Conservation (phyloP, 1,140 invertebrate genomes). For the Papilio machaon region DNA sequence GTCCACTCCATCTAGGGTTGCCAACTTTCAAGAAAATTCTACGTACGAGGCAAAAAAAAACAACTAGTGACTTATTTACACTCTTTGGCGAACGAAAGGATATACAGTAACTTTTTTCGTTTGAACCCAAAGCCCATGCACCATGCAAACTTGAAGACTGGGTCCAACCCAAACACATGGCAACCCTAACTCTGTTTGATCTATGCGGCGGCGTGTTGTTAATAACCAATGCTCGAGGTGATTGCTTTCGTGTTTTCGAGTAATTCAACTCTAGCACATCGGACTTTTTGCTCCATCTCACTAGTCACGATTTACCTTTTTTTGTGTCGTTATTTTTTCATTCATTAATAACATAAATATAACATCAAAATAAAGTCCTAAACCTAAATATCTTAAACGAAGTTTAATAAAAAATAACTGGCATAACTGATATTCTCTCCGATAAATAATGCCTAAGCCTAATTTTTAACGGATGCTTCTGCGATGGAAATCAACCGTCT, state of each 20-base stretch:
- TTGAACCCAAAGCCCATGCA: not conserved
- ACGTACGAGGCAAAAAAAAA: not conserved
- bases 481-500: not conserved
- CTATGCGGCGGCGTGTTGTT: constrained; percentile 15
- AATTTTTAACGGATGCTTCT: not conserved
- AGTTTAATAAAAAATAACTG: not conserved
- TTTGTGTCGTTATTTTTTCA: not conserved
- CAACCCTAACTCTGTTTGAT: constrained; percentile 6
- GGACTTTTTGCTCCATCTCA: constrained; percentile 13
- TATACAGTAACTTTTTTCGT: no score
- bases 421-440: not conserved
- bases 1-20: constrained; percentile 6
- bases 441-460: no score
- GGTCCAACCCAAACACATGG: not conserved
- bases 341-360: no score
- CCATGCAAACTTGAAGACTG: not conserved
- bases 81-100: not conserved
- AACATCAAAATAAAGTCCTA: constrained; percentile 5
- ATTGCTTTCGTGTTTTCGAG: constrained; percentile 26
- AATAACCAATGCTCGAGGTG: constrained; percentile 6
- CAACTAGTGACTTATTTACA: not conserved
- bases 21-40: not conserved
- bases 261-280: constrained; percentile 12
- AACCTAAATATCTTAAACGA: not conserved
- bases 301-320: not conserved